Base-by-base conservation (phyloP, 2,888 invertebrate species). In the Camptogramma bilineatum region DNA sequence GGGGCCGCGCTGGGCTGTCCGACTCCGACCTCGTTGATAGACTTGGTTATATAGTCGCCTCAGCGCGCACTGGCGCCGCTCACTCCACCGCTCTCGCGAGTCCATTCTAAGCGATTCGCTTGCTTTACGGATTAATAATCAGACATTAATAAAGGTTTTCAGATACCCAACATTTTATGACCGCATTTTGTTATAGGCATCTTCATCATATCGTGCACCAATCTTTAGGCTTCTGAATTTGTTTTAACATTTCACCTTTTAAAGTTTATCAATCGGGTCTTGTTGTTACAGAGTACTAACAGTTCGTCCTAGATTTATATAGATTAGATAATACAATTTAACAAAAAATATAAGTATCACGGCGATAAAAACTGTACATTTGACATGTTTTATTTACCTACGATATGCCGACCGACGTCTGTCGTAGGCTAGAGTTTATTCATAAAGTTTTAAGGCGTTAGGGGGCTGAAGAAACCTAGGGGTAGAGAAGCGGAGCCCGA, bases 1-100 rank as follows among this genome's bases (percentile, higher is more conserved):
- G 90, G 88, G 90, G 91, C 90, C 91, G 73, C 87, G 75, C 64
- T 80, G 88, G 90, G 90, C 86, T 83, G 80, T 57, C 69, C 81
- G 87, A 80, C 84, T 57, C 69, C 82, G 87, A 80, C 84, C 87
- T 84, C 84, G 86, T 76, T 69, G 44, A 51, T 70, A 80, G 75
- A 80, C 80, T 73, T 81, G 51, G 51, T 44, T 52, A 28, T 52
- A 46, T 82, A 80, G 84, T 72, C 75, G 72, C 46, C 52, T 62
- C 68, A 46, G 4, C 17, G 48, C 71, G 66, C 13, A 48, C 18
- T 69, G 46, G 52, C 61, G 70, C 79, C 80, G 78, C 74, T 79
- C 76, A 76, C 80, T 79, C 52, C 13, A 17, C 3, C 71, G 66
- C 5, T 44, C 31, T 55, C 64, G 53, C 64, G 52, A 62, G 62